phyloP scores from a whole-genome alignment of 1,140 invertebrate genomes.

The Drosophila mayri region DNA sequence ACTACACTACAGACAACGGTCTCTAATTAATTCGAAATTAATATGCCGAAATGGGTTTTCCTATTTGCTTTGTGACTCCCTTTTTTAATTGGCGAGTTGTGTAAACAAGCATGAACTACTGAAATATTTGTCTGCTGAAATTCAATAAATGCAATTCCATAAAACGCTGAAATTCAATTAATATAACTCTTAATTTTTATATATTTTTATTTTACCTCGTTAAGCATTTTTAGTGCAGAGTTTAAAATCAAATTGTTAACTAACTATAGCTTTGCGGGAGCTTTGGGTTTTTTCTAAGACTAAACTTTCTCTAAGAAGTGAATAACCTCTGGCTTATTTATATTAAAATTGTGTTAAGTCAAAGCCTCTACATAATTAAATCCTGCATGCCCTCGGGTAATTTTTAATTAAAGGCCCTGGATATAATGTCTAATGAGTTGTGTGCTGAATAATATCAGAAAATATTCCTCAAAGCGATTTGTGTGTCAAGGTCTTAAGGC shows the following conservation, averaged over 20 bases:
- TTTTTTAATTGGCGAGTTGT: slow-evolving; percentile 11
- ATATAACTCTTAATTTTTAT: background rate
- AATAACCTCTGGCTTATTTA: background rate
- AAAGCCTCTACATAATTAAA: background rate
- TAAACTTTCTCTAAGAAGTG: background rate
- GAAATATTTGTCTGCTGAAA: background rate
- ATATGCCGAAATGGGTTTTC: slow-evolving; percentile 6
- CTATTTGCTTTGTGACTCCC: slow-evolving; percentile 15
- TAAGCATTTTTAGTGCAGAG: background rate
- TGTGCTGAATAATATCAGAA: background rate
- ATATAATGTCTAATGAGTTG: background rate
- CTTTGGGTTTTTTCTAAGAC: background rate
- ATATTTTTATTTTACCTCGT: background rate
- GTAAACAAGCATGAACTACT: slow-evolving; percentile 4
- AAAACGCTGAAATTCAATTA: background rate
- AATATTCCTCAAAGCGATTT: slow-evolving; percentile 4
- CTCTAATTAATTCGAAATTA: slow-evolving; percentile 13
- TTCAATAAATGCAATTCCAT: background rate
- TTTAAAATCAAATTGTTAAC: too few relatives aligned
- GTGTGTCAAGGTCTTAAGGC: slow-evolving; percentile 5
- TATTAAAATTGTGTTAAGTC: background rate
- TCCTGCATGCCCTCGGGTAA: background rate
- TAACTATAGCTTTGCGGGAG: too few relatives aligned
- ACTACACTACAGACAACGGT: background rate
- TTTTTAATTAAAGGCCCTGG: slow-evolving; percentile 16